Evolutionary conservation across 2,113 vertebrate genomes (phyloP).

Genomic region (Podiceps cristatus): DNA sequence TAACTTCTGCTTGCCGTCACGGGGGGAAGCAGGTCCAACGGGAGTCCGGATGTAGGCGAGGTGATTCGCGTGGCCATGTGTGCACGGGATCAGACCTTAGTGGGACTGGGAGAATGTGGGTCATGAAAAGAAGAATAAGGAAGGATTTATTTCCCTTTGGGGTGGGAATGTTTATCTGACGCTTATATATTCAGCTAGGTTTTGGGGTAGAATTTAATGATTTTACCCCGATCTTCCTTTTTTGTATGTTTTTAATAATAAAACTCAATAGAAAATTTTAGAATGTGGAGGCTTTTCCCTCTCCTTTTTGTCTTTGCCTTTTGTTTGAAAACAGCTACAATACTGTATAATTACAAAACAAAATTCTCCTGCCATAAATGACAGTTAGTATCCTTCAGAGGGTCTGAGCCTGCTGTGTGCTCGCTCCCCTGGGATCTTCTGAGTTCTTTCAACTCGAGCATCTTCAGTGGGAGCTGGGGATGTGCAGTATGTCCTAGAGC

Average conservation of each 20-base stretch:
- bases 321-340: constrained; percentile 5
- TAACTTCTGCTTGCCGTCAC: neutral
- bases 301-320: neutral
- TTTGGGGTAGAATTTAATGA: neutral
- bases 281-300: neutral
- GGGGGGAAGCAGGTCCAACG: neutral
- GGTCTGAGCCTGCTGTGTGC: neutral
- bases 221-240: neutral
- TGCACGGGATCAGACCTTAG: neutral
- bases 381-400: constrained; percentile 1
- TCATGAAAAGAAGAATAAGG: neutral
- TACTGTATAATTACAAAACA: neutral
- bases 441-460: constrained; percentile 50
- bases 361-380: neutral
- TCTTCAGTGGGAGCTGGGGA: constrained; percentile 43
- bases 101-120: neutral
- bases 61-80: neutral
- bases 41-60: neutral
- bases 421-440: constrained; percentile 1
- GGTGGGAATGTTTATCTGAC: neutral
- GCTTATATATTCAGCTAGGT: neutral
- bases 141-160: neutral
- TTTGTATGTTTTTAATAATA: neutral
- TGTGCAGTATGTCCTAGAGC: neutral
- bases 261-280: neutral